Conservation (phyloP, 2,888 invertebrate genomes). For the Nomada ruficornis region DNA sequence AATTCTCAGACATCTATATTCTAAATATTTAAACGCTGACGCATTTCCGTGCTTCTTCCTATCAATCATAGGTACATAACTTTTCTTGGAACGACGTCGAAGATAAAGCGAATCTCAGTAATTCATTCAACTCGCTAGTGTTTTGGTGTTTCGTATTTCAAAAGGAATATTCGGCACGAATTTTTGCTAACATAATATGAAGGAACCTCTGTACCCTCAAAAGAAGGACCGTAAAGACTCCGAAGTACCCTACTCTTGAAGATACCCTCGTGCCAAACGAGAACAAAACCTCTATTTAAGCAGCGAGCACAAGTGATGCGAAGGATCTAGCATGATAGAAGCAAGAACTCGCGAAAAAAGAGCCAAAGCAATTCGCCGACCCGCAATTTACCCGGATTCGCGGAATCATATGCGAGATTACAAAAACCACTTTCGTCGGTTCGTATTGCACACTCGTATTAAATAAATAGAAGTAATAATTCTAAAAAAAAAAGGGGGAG, state of each 20-base stretch:
- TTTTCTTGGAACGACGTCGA: not conserved
- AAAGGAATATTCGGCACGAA: too few species aligned
- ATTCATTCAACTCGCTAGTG: conserved; percentile 66
- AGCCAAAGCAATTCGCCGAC: not conserved
- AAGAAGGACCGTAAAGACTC: too few species aligned
- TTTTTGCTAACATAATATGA: too few species aligned
- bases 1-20: not conserved
- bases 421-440: conserved; percentile 28
- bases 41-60: not conserved
- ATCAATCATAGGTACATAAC: not conserved
- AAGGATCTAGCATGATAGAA: not conserved
- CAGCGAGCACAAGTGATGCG: not conserved
- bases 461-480: not conserved
- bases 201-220: too few species aligned
- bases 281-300: not conserved
- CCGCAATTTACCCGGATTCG: conserved; percentile 33
- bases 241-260: too few species aligned
- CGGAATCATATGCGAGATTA: conserved; percentile 31
- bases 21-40: not conserved
- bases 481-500: not conserved
- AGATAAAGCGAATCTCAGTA: conserved; percentile 46
- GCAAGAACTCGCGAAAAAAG: conserved; percentile 10
- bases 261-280: not conserved
- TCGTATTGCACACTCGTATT: not conserved
- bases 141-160: too few species aligned